Evolutionary conservation across 1,140 invertebrate species (phyloP).

Genomic region (Littorina saxatilis): DNA sequence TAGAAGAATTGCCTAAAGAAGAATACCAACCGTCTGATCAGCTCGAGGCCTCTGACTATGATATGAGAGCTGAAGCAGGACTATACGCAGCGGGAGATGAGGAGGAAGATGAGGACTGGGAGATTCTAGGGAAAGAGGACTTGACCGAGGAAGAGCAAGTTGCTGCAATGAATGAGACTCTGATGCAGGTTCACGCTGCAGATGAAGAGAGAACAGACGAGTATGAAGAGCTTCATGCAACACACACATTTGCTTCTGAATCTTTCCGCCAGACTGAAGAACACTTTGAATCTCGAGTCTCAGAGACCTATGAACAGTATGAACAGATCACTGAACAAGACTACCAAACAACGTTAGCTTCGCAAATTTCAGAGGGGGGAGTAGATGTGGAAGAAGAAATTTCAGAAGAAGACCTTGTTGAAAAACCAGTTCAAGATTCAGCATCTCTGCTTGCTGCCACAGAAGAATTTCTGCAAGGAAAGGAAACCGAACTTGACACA

Average conservation of each 20-base stretch:
- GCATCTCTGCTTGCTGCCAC: too few relatives aligned
- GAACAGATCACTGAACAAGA: slow-evolving; percentile 15
- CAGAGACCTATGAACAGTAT: slow-evolving; percentile 13
- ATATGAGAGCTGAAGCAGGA: slow-evolving; percentile 37
- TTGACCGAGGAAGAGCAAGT: slow-evolving; percentile 44
- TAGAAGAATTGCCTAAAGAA: too few relatives aligned
- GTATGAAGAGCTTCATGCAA: not conserved
- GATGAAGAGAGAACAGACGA: not conserved
- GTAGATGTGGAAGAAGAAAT: not conserved
- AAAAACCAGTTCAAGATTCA: not conserved
- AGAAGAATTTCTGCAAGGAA: slow-evolving; percentile 26
- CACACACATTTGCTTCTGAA: slow-evolving; percentile 3
- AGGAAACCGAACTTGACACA: slow-evolving; percentile 20
- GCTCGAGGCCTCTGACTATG: slow-evolving; percentile 8
- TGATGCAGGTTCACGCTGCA: slow-evolving; percentile 30
- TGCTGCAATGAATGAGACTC: slow-evolving; percentile 30
- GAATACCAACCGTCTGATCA: not conserved
- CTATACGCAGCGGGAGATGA: slow-evolving; percentile 41
- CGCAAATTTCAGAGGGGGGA: not conserved
- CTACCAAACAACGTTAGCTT: not conserved
- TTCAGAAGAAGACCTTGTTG: not conserved
- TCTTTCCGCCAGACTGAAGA: not conserved
- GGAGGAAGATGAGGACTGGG: slow-evolving; percentile 72
- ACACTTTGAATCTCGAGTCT: not conserved
- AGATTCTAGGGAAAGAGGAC: slow-evolving; percentile 62